A percentile compares a stretch with the other conserved stretches of the same genome.
These are phyloP conservation scores for Myrmecobius fasciatus DNA, from an alignment of 2,113 vertebrate species.

Conservation along the genomic window DNA sequence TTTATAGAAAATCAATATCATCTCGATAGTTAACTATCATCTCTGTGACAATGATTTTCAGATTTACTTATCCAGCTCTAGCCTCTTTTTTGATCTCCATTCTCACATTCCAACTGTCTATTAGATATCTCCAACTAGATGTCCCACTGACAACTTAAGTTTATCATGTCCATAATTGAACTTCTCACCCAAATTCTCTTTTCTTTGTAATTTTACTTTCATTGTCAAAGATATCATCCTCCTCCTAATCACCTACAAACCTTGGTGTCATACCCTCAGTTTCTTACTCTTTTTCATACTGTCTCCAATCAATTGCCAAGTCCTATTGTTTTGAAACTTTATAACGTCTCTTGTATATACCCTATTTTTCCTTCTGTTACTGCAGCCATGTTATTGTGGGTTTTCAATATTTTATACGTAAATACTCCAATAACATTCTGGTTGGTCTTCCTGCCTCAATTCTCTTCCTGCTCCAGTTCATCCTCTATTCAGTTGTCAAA, in stretches of 20 bases:
- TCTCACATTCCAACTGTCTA: neutral
- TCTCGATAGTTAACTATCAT: neutral
- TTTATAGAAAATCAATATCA: neutral
- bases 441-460: neutral
- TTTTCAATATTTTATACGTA: neutral
- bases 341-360: neutral
- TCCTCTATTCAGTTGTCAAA: neutral
- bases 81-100: neutral
- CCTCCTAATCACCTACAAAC: neutral
- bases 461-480: neutral
- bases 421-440: neutral
- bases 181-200: neutral
- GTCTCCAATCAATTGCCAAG: neutral
- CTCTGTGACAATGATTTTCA: neutral
- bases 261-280: neutral
- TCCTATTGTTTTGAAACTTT: neutral
- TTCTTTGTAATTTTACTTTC: neutral
- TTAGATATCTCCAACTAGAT: neutral
- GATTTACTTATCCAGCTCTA: neutral
- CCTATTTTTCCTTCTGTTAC: neutral
- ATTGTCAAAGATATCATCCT: neutral
- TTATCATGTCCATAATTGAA: neutral
- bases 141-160: neutral
- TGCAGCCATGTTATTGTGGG: rapidly evolving
- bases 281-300: neutral